Percentiles rank a stretch among this genome's conserved stretches.
Conservation (phyloP, 2,888 invertebrate species). For the Cosmia trapezina region DNA sequence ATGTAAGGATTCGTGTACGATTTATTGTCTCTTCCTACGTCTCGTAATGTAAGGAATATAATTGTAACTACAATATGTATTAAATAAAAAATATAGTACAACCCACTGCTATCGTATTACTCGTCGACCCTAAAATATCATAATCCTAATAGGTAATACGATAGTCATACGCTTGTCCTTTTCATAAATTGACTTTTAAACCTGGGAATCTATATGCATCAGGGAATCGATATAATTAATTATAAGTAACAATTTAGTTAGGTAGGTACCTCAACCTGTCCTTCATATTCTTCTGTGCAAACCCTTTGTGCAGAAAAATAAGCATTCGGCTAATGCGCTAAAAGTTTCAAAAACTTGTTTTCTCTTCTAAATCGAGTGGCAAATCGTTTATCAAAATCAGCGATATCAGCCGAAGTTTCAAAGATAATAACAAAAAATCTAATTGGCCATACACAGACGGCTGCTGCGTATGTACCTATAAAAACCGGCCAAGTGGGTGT, state of each 20-base stretch:
- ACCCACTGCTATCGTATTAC: too few species aligned
- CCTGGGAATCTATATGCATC: neutral
- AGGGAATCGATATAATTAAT: neutral
- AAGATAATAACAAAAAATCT: slow-evolving; percentile 40
- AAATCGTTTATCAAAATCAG: slow-evolving; percentile 54
- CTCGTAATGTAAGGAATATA: too few species aligned
- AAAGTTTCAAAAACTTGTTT: slow-evolving; percentile 25
- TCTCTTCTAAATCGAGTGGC: slow-evolving; percentile 37
- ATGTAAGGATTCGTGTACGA: neutral
- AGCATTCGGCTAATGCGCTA: neutral
- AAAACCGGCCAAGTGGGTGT: too few species aligned
- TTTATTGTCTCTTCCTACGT: too few species aligned
- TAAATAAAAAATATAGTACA: too few species aligned
- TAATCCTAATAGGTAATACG: too few species aligned
- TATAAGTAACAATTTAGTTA: neutral
- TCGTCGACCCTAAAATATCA: too few species aligned
- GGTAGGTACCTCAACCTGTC: neutral
- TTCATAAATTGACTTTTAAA: neutral
- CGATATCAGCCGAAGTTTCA: slow-evolving; percentile 16
- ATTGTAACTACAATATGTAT: too few species aligned
- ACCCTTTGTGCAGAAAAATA: neutral
- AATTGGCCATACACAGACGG: slow-evolving; percentile 43
- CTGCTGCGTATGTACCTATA: slow-evolving; percentile 40
- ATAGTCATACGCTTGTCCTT: neutral
- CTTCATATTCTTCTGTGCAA: neutral